Evolutionary conservation across 2,113 vertebrate species (phyloP).

Genomic region (Onychostruthus taczanowskii): DNA sequence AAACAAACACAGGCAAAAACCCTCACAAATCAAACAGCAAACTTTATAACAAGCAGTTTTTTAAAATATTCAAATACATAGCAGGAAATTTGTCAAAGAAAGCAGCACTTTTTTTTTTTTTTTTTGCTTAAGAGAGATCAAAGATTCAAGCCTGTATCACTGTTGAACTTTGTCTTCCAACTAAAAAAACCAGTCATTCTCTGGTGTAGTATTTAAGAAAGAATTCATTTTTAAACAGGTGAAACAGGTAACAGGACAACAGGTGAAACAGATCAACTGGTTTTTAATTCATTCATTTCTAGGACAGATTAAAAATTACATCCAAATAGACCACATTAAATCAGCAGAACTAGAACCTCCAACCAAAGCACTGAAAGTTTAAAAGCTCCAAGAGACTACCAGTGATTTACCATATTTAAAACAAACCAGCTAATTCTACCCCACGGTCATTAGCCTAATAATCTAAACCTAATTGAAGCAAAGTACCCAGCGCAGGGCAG

Average conservation of each 20-base stretch:
- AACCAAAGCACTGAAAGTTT: background rate
- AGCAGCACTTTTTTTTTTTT: background rate
- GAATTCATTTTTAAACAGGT: background rate
- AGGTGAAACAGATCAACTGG: background rate
- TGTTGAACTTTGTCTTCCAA: background rate
- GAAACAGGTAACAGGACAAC: background rate
- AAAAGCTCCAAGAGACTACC: background rate
- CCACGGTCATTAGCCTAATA: background rate
- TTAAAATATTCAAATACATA: background rate
- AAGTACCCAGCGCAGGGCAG: background rate
- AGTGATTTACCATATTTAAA: background rate
- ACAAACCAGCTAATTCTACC: background rate
- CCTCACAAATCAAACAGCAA: background rate
- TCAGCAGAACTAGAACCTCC: background rate
- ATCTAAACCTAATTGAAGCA: background rate
- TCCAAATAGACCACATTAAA: background rate
- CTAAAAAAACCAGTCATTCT: background rate
- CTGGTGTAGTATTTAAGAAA: background rate
- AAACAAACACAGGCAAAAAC: background rate
- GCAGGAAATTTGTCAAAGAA: too few relatives aligned
- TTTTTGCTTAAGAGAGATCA: background rate
- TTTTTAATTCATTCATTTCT: background rate
- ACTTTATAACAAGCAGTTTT: background rate
- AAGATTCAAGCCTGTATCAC: background rate
- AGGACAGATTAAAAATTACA: background rate